Conservation (phyloP, 1,140 invertebrate species). For the Olivierus martensii region DNA sequence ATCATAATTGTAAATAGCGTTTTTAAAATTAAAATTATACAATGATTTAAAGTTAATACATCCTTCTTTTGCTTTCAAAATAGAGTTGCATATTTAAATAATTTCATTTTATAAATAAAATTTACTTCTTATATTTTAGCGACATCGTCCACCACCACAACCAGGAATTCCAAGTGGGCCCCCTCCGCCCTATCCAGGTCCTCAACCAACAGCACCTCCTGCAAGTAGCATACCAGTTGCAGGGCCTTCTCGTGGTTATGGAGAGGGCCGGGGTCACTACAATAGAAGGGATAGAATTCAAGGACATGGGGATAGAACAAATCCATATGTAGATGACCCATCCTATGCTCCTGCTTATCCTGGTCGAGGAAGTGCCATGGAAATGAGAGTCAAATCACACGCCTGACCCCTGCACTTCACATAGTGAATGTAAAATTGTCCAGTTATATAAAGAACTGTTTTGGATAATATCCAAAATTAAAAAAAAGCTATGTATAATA, state of each 20-base stretch:
- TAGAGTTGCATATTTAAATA: no score
- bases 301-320: neutral
- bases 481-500: neutral
- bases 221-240: conserved; percentile 25
- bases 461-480: neutral
- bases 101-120: no score
- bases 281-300: conserved; percentile 31
- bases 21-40: no score
- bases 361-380: conserved; percentile 8
- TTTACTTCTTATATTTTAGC: no score
- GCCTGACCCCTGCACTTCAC: conserved; percentile 12
- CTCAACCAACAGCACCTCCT: conserved; percentile 17
- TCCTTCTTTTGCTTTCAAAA: no score
- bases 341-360: conserved; percentile 1
- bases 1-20: no score
- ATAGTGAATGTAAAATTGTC: neutral
- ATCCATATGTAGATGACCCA: conserved; percentile 1
- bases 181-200: conserved; percentile 25
- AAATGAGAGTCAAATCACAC: conserved; percentile 12
- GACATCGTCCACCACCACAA: neutral
- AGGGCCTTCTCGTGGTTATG: conserved; percentile 48
- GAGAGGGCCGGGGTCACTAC: conserved; percentile 50
- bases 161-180: conserved; percentile 13
- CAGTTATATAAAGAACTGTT: neutral
- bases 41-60: no score